Conservation (phyloP, 1,140 invertebrate genomes). For the Drosophila nebulosa region DNA sequence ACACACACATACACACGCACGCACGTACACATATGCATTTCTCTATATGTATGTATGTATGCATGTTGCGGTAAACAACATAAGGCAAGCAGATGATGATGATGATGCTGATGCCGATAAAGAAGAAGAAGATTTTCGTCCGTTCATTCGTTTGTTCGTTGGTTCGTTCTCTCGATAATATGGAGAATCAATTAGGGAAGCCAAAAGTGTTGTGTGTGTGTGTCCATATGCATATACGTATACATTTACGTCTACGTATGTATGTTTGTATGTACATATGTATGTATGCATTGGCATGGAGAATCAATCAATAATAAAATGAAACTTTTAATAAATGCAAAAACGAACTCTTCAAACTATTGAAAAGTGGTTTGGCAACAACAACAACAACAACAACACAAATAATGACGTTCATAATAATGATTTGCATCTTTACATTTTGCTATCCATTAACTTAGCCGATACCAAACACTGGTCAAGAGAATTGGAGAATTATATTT, state of each 20-base stretch:
- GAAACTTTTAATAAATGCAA: background rate
- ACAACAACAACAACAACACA: background rate
- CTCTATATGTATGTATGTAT: background rate
- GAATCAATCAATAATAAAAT: background rate
- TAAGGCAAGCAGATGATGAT: constrained; percentile 5
- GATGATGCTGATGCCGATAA: background rate
- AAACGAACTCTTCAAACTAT: background rate
- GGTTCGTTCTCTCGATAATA: constrained; percentile 43
- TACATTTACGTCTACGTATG: background rate
- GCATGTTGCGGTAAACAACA: constrained; percentile 50
- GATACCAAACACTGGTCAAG: no score
- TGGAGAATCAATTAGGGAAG: constrained; percentile 52
- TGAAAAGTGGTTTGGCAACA: background rate
- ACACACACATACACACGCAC: background rate
- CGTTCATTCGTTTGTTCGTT: constrained; percentile 41
- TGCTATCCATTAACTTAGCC: no score
- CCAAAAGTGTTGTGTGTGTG: constrained; percentile 16
- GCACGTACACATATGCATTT: no score
- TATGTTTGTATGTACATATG: background rate
- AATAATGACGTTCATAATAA: background rate
- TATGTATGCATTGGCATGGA: background rate
- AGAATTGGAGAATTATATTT: no score
- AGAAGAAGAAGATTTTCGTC: constrained; percentile 24
- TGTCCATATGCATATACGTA: constrained; percentile 9
- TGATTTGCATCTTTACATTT: background rate